Conservation (phyloP, 2,113 vertebrate genomes). For the Struthio camelus region DNA sequence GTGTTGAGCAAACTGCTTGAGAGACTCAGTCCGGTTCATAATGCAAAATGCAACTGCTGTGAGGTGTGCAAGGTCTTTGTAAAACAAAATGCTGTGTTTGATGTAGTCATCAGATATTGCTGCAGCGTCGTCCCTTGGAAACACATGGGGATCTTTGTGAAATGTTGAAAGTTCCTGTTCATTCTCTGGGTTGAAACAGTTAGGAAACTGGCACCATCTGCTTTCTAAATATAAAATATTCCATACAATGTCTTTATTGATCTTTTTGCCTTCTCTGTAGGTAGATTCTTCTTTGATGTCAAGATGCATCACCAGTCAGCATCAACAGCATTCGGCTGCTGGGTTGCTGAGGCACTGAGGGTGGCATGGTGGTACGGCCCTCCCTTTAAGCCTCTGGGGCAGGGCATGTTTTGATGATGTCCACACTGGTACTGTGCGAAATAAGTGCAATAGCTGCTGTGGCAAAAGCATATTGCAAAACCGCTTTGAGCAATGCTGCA, state of each 20-base stretch:
- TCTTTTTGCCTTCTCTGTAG: not conserved
- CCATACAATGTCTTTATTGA: not conserved
- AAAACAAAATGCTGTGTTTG: not conserved
- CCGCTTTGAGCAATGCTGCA: not conserved
- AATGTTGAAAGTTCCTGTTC: not conserved
- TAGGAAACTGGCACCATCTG: not conserved
- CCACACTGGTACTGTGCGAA: not conserved
- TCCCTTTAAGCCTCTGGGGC: not conserved
- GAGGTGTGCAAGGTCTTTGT: not conserved
- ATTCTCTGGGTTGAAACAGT: not conserved
- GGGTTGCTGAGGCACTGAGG: not conserved
- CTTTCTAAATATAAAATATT: not conserved
- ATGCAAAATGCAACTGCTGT: not conserved
- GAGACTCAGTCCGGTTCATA: not conserved
- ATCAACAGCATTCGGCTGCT: fast-evolving
- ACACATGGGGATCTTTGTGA: not conserved
- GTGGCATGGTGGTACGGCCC: too few species aligned
- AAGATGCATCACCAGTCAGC: fast-evolving
- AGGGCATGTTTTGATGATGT: not conserved
- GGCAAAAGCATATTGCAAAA: not conserved
- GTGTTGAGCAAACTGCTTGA: not conserved
- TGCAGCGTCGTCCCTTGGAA: not conserved
- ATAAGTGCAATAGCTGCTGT: not conserved
- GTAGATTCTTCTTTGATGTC: not conserved
- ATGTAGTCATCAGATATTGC: not conserved